Evolutionary conservation across 2,113 vertebrate genomes (phyloP).

Genomic region (Drymodes brunneopygia): DNA sequence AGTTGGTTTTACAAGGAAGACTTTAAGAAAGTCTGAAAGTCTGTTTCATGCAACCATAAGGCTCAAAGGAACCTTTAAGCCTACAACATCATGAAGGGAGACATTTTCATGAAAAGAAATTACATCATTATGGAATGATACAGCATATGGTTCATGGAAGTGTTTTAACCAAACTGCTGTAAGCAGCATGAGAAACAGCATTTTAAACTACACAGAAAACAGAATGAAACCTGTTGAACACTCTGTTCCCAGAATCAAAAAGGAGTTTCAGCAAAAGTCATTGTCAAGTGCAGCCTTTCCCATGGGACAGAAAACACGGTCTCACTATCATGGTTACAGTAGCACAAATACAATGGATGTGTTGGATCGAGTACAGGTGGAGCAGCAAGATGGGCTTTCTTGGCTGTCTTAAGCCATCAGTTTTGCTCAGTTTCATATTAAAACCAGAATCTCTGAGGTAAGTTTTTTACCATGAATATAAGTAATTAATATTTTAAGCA

Average conservation of each 20-base stretch:
- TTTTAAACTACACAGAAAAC: neutral
- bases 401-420: neutral
- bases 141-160: neutral
- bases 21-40: neutral
- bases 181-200: neutral
- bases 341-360: neutral
- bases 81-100: neutral
- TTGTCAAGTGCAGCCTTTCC: neutral
- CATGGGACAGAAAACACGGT: neutral
- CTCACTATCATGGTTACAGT: neutral
- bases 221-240: neutral
- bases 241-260: neutral
- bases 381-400: neutral
- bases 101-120: neutral
- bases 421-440: neutral
- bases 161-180: slow-evolving; percentile 12
- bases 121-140: neutral
- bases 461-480: neutral
- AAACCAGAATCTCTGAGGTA: neutral
- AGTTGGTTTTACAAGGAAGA: neutral
- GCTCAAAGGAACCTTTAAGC: neutral
- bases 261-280: neutral
- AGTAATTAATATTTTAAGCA: neutral
- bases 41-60: neutral
- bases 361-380: neutral